These are phyloP conservation scores for Rhinolophus ferrumequinum DNA, from an alignment of 2,113 vertebrate species.

Conservation along the genomic window DNA sequence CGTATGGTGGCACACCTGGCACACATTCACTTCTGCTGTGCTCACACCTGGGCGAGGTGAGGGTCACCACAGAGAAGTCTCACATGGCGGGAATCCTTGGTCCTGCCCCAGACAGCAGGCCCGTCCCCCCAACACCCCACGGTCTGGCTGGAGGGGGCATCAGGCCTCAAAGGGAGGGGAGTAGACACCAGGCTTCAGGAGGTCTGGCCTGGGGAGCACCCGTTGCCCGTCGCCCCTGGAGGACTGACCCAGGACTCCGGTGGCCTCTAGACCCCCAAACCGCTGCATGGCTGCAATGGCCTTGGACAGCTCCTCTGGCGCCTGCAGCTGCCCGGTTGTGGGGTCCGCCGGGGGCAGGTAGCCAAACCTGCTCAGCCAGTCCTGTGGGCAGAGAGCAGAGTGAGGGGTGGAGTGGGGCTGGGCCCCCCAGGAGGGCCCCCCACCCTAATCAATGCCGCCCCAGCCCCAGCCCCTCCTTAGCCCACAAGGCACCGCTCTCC, in stretches of 20 bases:
- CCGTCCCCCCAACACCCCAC: too few relatives aligned
- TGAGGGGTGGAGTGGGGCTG: accelerated
- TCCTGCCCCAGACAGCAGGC: background rate
- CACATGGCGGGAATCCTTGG: accelerated
- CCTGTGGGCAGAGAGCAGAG: constrained; percentile 83
- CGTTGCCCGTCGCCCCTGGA: accelerated
- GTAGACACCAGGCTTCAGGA: background rate
- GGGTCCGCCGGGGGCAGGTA: constrained; percentile 95
- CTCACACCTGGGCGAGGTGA: accelerated
- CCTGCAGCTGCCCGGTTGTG: constrained; percentile 91
- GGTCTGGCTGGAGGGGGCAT: background rate
- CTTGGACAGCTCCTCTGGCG: constrained; percentile 92
- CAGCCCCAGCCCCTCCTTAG: background rate
- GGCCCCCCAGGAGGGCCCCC: too few relatives aligned
- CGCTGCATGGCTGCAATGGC: constrained; percentile 96
- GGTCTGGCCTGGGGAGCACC: background rate
- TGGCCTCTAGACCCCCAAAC: constrained; percentile 95
- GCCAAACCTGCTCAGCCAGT: constrained; percentile 97
- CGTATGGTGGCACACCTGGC: background rate
- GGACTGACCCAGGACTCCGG: constrained; percentile 91
- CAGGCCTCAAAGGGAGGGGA: background rate
- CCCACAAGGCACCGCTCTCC: background rate
- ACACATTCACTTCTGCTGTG: accelerated
- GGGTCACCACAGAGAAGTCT: background rate
- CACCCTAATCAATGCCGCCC: too few relatives aligned